Percentiles rank a stretch among this genome's conserved stretches.
phyloP scores from a whole-genome alignment of 2,113 vertebrate species.

The Desmodus rotundus region DNA sequence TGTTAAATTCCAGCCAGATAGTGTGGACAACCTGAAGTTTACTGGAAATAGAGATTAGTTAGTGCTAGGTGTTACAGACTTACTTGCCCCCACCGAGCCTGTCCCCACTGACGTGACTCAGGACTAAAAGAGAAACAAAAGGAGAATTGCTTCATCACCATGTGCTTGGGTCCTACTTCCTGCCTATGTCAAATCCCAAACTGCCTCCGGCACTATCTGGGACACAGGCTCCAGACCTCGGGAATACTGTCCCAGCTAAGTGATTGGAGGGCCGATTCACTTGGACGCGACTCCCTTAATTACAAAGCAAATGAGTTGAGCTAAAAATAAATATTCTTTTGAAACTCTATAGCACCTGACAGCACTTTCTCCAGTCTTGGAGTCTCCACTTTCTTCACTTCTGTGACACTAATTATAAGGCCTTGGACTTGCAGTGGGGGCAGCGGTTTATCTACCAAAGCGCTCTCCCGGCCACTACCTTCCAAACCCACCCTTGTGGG shows the following conservation, averaged over 20 bases:
- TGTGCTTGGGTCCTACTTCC: not conserved
- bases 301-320: not conserved
- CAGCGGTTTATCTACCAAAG: not conserved
- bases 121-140: not conserved
- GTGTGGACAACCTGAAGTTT: not conserved
- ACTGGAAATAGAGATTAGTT: not conserved
- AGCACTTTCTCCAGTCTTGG: not conserved
- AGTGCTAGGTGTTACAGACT: not conserved
- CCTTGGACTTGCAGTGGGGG: not conserved
- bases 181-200: not conserved
- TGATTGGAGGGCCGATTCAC: not conserved
- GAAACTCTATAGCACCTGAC: not conserved
- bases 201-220: not conserved
- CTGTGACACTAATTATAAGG: not conserved
- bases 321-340: constrained; percentile 3
- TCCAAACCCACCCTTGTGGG: not conserved
- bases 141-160: not conserved
- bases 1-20: not conserved
- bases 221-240: not conserved
- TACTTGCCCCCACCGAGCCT: not conserved
- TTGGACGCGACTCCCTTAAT: constrained; percentile 13
- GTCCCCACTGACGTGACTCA: not conserved
- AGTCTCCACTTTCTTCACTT: not conserved
- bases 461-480: not conserved
- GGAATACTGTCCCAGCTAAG: not conserved